Conservation (phyloP, 2,113 vertebrate genomes). For the Charadrius vociferus region DNA sequence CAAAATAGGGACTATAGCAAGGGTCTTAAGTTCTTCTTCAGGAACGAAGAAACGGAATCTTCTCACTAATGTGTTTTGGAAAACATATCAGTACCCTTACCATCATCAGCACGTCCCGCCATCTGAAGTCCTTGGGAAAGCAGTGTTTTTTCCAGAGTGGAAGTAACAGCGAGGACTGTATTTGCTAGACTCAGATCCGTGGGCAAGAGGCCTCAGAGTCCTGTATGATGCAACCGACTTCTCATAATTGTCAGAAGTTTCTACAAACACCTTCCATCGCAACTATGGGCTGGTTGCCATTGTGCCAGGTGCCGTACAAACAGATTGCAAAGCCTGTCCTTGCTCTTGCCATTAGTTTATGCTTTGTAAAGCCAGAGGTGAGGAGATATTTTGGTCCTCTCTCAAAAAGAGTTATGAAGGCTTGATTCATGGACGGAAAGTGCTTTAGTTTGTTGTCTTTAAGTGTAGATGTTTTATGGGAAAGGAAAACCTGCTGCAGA, state of each 20-base stretch:
- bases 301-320: not conserved
- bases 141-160: not conserved
- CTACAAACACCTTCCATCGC: not conserved
- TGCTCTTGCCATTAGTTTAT: not conserved
- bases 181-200: not conserved
- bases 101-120: not conserved
- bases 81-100: not conserved
- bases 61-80: not conserved
- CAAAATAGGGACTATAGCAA: not conserved
- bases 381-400: not conserved
- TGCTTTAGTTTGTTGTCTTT: not conserved
- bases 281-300: fast-evolving
- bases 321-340: not conserved
- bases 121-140: not conserved
- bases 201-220: not conserved
- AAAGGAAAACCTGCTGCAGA: not conserved
- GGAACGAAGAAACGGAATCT: not conserved
- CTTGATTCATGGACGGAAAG: not conserved
- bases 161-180: not conserved
- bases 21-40: not conserved
- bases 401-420: not conserved
- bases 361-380: not conserved
- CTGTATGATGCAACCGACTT: not conserved
- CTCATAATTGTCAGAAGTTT: fast-evolving
- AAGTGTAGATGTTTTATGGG: not conserved